Percentiles rank a stretch among this genome's conserved stretches.
phyloP scores from a whole-genome alignment of 2,888 invertebrate genomes.

The Rhimphoctona megacephalus region DNA sequence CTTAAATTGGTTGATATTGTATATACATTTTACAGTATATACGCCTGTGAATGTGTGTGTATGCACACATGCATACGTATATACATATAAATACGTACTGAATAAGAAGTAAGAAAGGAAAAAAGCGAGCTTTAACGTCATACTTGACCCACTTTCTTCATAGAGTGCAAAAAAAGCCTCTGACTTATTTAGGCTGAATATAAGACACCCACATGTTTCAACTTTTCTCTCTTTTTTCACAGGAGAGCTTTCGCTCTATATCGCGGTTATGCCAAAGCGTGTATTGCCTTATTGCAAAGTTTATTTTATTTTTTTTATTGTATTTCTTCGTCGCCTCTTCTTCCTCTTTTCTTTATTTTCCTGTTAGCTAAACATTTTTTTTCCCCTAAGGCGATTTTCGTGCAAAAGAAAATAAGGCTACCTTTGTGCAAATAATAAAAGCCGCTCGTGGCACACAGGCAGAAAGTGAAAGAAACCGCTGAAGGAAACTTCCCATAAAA shows the following conservation, averaged over 20 bases:
- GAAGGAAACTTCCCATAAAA: not conserved
- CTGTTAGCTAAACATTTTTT: conserved; percentile 8
- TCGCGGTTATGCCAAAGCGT: not conserved
- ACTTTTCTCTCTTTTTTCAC: conserved; percentile 31
- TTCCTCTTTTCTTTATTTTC: not conserved
- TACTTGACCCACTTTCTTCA: conserved; percentile 55
- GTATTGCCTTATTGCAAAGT: conserved; percentile 20
- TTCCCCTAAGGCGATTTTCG: conserved; percentile 10
- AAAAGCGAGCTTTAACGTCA: conserved; percentile 33
- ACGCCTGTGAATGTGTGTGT: not conserved
- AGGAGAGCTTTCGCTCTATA: not conserved
- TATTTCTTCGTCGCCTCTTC: not conserved
- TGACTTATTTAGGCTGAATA: conserved; percentile 44
- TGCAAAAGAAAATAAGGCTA: conserved; percentile 23
- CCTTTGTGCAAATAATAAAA: conserved; percentile 42
- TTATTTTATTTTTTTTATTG: not conserved
- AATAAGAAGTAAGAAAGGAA: conserved; percentile 40
- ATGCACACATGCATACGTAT: not conserved
- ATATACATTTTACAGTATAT: not conserved
- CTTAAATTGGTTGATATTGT: conserved; percentile 33
- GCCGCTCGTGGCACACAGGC: not conserved
- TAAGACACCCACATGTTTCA: conserved; percentile 41
- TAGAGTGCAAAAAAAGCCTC: conserved; percentile 25
- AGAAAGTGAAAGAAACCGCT: not conserved
- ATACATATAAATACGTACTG: not conserved